These are phyloP conservation scores for Chiloscyllium plagiosum DNA, from an alignment of 2,113 vertebrate genomes.

Conservation along the genomic window DNA sequence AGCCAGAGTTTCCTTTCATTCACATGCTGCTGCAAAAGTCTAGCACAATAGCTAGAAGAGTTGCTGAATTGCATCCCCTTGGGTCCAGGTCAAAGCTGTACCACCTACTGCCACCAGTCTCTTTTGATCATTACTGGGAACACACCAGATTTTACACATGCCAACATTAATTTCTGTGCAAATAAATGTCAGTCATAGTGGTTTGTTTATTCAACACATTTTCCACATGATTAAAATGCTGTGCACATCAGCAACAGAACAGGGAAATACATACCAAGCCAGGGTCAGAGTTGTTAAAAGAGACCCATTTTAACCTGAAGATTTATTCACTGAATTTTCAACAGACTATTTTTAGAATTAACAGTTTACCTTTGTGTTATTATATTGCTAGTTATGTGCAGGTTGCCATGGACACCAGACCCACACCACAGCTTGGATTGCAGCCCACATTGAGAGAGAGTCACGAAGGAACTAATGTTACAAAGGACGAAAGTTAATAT, in stretches of 20 bases:
- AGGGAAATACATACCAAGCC: neutral
- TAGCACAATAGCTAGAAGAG: neutral
- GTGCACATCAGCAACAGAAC: neutral
- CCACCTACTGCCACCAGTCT: neutral
- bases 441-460: slow-evolving; percentile 15
- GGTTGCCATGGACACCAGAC: slow-evolving; percentile 58
- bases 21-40: neutral
- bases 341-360: neutral
- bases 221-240: neutral
- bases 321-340: neutral
- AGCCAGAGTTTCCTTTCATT: neutral
- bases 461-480: neutral
- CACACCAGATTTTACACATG: neutral
- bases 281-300: neutral
- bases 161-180: neutral
- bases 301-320: neutral
- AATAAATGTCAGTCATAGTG: neutral
- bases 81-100: neutral
- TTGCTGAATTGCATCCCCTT: neutral
- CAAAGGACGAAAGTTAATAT: neutral
- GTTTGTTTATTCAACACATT: slow-evolving; percentile 4
- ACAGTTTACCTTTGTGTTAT: slow-evolving; percentile 11
- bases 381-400: slow-evolving; percentile 56
- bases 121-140: neutral
- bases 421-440: slow-evolving; percentile 49